A percentile compares a stretch with the other conserved stretches of the same genome.
Conservation (phyloP, 2,797 vertebrate genomes). For the Cossypha niveicapilla region DNA sequence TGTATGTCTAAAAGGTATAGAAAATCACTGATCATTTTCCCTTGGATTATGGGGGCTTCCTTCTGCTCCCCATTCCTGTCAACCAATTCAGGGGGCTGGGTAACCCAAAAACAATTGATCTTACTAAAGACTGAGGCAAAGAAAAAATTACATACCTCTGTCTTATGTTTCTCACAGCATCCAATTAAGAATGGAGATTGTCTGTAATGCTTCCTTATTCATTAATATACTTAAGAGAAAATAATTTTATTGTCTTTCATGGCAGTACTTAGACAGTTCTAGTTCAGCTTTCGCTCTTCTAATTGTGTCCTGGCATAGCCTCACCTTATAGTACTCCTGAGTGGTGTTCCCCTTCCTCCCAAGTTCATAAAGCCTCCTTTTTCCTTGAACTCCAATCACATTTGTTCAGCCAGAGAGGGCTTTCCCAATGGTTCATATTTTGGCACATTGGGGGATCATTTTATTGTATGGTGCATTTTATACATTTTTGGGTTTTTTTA, state of each 20-base stretch:
- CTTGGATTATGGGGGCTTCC: not conserved
- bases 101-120: not conserved
- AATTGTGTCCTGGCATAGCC: not conserved
- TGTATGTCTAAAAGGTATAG: not conserved
- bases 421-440: not conserved
- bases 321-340: not conserved
- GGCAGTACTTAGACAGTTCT: not conserved
- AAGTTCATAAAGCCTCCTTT: not conserved
- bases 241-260: not conserved
- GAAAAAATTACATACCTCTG: not conserved
- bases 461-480: not conserved
- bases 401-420: fast-evolving
- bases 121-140: not conserved
- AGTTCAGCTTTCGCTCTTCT: not conserved
- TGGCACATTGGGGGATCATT: fast-evolving
- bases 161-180: not conserved
- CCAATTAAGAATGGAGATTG: not conserved
- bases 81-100: fast-evolving
- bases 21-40: not conserved
- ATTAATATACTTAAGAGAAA: not conserved
- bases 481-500: not conserved
- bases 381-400: not conserved
- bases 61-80: not conserved
- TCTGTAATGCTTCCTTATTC: not conserved
- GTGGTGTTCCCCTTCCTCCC: not conserved